Conservation (phyloP, 2,113 vertebrate genomes). For the Cephalophus harveyi region DNA sequence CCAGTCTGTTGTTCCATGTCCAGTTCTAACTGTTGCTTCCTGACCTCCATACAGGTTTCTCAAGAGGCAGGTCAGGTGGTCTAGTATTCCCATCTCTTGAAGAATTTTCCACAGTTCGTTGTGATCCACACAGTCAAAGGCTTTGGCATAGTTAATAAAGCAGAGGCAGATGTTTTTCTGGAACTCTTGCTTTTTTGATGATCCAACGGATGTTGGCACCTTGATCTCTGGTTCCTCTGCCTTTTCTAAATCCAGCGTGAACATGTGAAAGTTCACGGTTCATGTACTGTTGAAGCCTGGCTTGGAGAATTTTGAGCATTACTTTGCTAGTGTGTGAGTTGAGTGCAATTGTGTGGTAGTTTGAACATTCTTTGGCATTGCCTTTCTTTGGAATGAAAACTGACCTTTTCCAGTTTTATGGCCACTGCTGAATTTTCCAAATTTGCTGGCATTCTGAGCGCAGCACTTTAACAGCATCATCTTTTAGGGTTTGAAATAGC, state of each 20-base stretch:
- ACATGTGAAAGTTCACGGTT: background rate
- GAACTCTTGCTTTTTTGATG: background rate
- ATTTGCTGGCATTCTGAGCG: background rate
- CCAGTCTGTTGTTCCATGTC: background rate
- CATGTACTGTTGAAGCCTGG: background rate
- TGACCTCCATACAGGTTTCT: background rate
- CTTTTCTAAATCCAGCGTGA: background rate
- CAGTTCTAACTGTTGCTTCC: background rate
- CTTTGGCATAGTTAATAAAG: background rate
- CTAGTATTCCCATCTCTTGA: background rate
- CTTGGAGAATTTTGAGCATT: background rate
- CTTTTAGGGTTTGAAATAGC: background rate
- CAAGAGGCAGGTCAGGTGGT: background rate
- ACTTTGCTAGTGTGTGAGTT: background rate
- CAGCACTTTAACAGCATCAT: background rate
- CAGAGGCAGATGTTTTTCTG: background rate
- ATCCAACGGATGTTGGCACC: background rate
- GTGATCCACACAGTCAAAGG: background rate
- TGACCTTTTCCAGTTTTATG: background rate
- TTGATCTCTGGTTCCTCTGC: background rate
- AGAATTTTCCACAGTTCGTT: background rate
- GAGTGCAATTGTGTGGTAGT: background rate
- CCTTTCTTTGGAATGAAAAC: background rate
- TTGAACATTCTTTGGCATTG: background rate
- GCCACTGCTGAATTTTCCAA: background rate